A percentile compares a stretch with the other conserved stretches of the same genome.
phyloP scores from a whole-genome alignment of 2,797 vertebrate species.

The Ctenopoma multispine region DNA sequence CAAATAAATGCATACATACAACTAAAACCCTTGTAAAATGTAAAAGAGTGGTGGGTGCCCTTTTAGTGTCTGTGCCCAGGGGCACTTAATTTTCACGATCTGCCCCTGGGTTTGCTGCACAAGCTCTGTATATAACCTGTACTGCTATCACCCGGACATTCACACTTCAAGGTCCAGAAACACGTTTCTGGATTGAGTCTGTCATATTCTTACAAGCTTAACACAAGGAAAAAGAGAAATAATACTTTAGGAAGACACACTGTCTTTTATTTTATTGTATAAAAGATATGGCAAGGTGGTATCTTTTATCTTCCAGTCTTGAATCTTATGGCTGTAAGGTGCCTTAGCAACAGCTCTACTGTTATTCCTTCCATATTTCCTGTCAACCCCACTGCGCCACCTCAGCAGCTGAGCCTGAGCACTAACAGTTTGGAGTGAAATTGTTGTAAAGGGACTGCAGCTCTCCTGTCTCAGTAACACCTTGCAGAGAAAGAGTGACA shows the following conservation, averaged over 20 bases:
- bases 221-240: not conserved
- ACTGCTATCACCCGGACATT: slow-evolving; percentile 26
- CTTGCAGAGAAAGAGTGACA: slow-evolving; percentile 23
- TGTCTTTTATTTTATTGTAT: slow-evolving; percentile 30
- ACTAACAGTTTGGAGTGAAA: slow-evolving; percentile 42
- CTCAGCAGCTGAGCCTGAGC: slow-evolving; percentile 25
- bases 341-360: slow-evolving; percentile 33
- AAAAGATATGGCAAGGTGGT: slow-evolving; percentile 24
- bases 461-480: slow-evolving; percentile 28
- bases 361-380: slow-evolving; percentile 57
- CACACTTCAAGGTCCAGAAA: slow-evolving; percentile 1
- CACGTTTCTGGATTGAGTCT: not conserved
- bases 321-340: slow-evolving; percentile 26
- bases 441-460: slow-evolving; percentile 47
- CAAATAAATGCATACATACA: too few relatives aligned
- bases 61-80: too few relatives aligned
- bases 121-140: slow-evolving; percentile 1
- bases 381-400: slow-evolving; percentile 20
- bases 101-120: too few relatives aligned
- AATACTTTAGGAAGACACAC: slow-evolving; percentile 7
- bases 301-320: slow-evolving; percentile 34
- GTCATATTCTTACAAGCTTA: slow-evolving; percentile 1
- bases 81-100: too few relatives aligned
- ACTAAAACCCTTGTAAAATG: too few relatives aligned
- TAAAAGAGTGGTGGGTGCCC: too few relatives aligned